Evolutionary conservation across 1,140 invertebrate genomes (phyloP).

Genomic region (Neomicropteryx cornuta): DNA sequence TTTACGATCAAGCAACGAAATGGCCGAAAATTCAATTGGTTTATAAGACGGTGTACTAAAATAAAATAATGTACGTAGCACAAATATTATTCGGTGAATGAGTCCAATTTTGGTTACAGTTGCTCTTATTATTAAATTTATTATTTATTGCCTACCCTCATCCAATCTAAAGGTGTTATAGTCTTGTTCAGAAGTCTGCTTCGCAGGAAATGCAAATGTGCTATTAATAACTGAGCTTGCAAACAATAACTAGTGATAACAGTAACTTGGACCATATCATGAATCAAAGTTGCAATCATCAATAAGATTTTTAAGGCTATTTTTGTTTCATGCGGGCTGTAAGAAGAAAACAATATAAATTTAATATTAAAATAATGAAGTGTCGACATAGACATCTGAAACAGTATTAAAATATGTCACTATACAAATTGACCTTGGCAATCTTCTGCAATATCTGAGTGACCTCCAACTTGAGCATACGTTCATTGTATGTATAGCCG

Average conservation of each 20-base stretch:
- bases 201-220: constrained; percentile 56
- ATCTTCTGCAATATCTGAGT: no score
- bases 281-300: constrained; percentile 56
- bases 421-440: no score
- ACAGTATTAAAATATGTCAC: no score
- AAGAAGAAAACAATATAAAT: constrained; percentile 18
- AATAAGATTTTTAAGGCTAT: constrained; percentile 46
- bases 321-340: constrained; percentile 36
- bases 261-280: constrained; percentile 67
- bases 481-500: no score
- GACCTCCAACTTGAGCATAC: no score
- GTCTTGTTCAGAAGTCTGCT: constrained; percentile 59
- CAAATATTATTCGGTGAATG: no score
- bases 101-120: background rate
- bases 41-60: no score
- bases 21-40: no score
- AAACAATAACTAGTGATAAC: constrained; percentile 69
- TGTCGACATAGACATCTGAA: no score
- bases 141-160: constrained; percentile 44
- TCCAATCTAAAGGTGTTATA: constrained; percentile 60
- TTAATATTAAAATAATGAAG: constrained; percentile 2
- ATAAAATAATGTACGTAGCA: no score
- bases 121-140: constrained; percentile 3
- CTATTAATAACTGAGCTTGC: constrained; percentile 63
- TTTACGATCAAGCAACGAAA: no score